phyloP scores from a whole-genome alignment of 2,797 vertebrate species.

The Tympanoctomys barrerae region DNA sequence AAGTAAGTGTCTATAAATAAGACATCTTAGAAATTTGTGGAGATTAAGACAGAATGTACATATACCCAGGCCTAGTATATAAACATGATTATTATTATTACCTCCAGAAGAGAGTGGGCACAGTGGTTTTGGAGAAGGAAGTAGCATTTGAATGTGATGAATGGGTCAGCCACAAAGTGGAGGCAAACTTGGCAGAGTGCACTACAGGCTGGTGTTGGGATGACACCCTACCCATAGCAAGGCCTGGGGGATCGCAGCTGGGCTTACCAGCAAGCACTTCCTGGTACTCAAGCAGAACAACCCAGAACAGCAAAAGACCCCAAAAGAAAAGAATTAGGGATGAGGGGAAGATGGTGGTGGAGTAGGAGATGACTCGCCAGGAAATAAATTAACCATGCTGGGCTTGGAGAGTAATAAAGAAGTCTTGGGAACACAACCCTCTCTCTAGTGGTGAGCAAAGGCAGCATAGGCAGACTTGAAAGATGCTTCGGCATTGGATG shows the following conservation, averaged over 20 bases:
- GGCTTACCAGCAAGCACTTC: not conserved
- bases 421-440: not conserved
- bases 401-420: not conserved
- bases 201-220: rapidly evolving
- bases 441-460: not conserved
- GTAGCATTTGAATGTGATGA: not conserved
- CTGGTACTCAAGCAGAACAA: not conserved
- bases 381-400: not conserved
- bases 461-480: not conserved
- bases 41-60: not conserved
- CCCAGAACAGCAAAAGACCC: not conserved
- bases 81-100: not conserved
- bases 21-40: not conserved
- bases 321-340: not conserved
- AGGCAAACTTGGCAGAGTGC: not conserved
- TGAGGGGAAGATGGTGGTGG: rapidly evolving
- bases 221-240: not conserved
- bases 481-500: not conserved
- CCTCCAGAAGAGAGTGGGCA: not conserved
- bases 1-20: not conserved
- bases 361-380: not conserved
- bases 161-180: not conserved
- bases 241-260: not conserved
- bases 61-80: not conserved
- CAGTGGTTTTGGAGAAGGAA: not conserved